Evolutionary conservation across 2,797 vertebrate species (phyloP).

Genomic region (Catharus ustulatus): DNA sequence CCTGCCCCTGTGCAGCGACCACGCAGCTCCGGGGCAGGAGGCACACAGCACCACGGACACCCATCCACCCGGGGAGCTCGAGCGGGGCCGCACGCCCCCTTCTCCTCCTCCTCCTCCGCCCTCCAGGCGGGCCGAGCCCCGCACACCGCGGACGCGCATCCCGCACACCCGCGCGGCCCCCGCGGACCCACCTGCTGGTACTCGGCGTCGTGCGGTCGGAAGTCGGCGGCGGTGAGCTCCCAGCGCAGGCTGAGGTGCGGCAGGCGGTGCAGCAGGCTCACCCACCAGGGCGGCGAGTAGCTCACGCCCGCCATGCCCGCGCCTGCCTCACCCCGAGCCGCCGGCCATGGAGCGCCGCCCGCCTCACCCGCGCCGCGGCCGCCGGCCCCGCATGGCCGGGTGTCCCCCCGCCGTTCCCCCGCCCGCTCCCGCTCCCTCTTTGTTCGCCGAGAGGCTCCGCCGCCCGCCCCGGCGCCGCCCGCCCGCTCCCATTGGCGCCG

Average conservation of each 20-base stretch:
- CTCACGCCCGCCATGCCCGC: slow-evolving; percentile 88
- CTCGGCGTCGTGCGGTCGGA: slow-evolving; percentile 33
- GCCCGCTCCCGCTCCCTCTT: slow-evolving; percentile 28
- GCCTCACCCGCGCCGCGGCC: not conserved
- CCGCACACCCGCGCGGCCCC: not conserved
- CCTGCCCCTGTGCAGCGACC: not conserved
- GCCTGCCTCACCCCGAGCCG: not conserved
- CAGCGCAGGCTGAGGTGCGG: slow-evolving; percentile 91
- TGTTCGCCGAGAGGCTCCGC: slow-evolving; percentile 22
- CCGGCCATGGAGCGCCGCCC: not conserved
- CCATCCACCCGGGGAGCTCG: not conserved
- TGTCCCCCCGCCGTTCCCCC: not conserved
- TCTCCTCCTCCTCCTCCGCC: not conserved
- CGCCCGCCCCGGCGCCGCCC: slow-evolving; percentile 32
- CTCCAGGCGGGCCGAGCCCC: not conserved
- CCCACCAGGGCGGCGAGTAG: slow-evolving; percentile 96
- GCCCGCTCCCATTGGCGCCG: not conserved
- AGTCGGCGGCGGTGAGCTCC: slow-evolving; percentile 77
- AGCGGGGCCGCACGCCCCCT: not conserved
- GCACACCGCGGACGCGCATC: not conserved
- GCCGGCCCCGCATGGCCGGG: slow-evolving; percentile 9
- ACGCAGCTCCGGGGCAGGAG: not conserved
- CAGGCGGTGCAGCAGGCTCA: slow-evolving; percentile 89
- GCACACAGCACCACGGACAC: not conserved
- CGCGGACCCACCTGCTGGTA: slow-evolving; percentile 11